Conservation (phyloP, 1,140 invertebrate species). For the Gryllus bimaculatus region DNA sequence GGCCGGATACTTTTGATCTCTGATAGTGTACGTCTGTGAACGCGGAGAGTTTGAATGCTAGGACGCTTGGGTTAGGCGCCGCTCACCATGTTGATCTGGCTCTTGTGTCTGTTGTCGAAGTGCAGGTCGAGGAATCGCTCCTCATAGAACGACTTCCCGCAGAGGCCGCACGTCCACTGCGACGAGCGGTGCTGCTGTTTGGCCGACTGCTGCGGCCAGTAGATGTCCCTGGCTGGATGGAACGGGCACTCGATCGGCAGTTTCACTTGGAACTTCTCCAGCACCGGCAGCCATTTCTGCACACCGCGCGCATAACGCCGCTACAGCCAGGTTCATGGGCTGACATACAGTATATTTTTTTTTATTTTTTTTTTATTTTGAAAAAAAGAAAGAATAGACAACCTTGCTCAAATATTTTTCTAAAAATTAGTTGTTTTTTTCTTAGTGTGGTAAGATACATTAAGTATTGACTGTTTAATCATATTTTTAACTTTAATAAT, state of each 20-base stretch:
- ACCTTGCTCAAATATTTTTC: too few species aligned
- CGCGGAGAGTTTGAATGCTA: too few species aligned
- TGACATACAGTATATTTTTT: too few species aligned
- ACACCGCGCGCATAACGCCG: constrained; percentile 17
- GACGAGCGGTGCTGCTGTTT: constrained; percentile 72
- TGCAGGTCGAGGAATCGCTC: constrained; percentile 81
- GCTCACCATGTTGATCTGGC: constrained; percentile 70
- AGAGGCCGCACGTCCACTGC: constrained; percentile 84
- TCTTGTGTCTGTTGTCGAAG: constrained; percentile 81
- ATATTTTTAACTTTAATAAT: too few species aligned
- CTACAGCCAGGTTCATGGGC: not conserved
- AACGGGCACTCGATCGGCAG: constrained; percentile 83
- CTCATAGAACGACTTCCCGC: constrained; percentile 85
- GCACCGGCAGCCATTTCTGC: constrained; percentile 77
- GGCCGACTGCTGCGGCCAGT: constrained; percentile 69
- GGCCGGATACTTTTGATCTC: too few species aligned
- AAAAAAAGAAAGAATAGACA: too few species aligned
- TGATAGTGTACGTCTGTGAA: too few species aligned
- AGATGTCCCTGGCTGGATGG: constrained; percentile 76
- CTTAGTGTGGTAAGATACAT: too few species aligned
- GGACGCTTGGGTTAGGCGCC: too few species aligned
- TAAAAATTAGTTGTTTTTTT: too few species aligned
- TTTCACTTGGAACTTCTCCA: constrained; percentile 73
- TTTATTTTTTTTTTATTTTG: too few species aligned
- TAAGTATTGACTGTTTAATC: too few species aligned